phyloP scores from a whole-genome alignment of 2,113 vertebrate species.

The Prietella phreatophila region DNA sequence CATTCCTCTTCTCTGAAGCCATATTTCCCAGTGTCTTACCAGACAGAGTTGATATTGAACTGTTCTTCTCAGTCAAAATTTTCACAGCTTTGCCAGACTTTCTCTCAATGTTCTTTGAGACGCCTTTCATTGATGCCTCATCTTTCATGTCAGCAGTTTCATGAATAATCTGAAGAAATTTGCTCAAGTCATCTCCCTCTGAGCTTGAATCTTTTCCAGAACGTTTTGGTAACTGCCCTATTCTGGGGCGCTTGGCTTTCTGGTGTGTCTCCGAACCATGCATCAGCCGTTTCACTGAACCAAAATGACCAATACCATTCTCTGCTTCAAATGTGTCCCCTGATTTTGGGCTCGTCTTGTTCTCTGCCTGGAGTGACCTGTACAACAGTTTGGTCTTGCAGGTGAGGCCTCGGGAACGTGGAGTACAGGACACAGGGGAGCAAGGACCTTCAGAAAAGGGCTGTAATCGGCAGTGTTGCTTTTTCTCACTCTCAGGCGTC shows the following conservation, averaged over 20 bases:
- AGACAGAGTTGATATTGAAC: neutral
- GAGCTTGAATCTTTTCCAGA: neutral
- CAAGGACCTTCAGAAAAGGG: neutral
- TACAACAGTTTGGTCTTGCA: slow-evolving; percentile 31
- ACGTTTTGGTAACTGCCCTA: neutral
- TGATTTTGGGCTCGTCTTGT: slow-evolving; percentile 37
- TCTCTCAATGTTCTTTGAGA: slow-evolving; percentile 15
- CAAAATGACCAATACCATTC: neutral
- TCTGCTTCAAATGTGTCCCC: slow-evolving; percentile 19
- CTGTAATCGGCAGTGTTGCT: neutral
- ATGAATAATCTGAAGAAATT: slow-evolving; percentile 15
- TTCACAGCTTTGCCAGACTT: slow-evolving; percentile 3
- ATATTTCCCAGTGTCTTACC: neutral
- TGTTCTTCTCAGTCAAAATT: neutral
- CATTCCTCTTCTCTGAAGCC: neutral
- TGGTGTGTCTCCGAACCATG: slow-evolving; percentile 58
- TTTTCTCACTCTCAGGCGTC: slow-evolving; percentile 70
- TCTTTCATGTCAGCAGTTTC: neutral
- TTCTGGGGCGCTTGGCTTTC: slow-evolving; percentile 63
- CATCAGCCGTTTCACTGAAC: slow-evolving; percentile 65
- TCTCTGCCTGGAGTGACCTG: slow-evolving; percentile 29
- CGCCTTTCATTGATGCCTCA: neutral
- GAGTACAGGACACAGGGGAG: slow-evolving; percentile 64
- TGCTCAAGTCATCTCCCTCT: neutral
- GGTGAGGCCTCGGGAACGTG: slow-evolving; percentile 47